Evolutionary conservation across 2,888 invertebrate species (phyloP), one percentile per base, ranked within the genome.

Genomic region (Allophyes oxyacanthae): DNA sequence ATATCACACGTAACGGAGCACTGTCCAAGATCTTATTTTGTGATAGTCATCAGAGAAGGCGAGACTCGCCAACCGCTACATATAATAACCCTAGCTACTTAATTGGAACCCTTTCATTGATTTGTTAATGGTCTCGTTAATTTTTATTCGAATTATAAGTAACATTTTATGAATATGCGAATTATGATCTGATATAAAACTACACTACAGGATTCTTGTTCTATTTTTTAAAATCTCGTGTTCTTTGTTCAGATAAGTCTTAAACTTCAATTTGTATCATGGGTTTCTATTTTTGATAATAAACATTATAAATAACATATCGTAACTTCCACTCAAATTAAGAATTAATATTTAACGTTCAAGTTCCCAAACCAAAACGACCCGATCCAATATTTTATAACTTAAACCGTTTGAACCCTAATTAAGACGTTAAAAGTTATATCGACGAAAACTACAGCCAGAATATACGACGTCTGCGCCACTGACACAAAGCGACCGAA

Each of bases 111-210:
- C 78, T 63, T 69, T 86, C 85, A 89, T 87, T 88, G 89, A 91
- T 91, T 90, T 89, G 88, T 90, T 89, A 89, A 89, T 88, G 85
- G 82, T 81, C 83, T 86, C 84, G 84, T 90, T 88, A 86, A 68
- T 63, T 75, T 87, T 86, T 84, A 89, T 85, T 82, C 83, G 75
- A 79, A 81, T 83, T 81, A 81, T 79, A 78, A 73, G 71, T 77
- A 80, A 83, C 81, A 79, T 75, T 76, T 78, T 82, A 81, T 80
- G 75, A 72, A 74, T 72, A 71, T 71, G 75, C 75, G 69, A 78
- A 82, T 75, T 79, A 72, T 69, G 62, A 86, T 85, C 84, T 72
- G 78, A 81, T 84, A 79, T 68, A 56, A 75, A 71, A 61, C 49
- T 53, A 38, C 25, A 34, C 43, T 52, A 42, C 50, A 53, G 57